Evolutionary conservation across 2,888 invertebrate species (phyloP).

Genomic region (Trichogramma dendrolimi): DNA sequence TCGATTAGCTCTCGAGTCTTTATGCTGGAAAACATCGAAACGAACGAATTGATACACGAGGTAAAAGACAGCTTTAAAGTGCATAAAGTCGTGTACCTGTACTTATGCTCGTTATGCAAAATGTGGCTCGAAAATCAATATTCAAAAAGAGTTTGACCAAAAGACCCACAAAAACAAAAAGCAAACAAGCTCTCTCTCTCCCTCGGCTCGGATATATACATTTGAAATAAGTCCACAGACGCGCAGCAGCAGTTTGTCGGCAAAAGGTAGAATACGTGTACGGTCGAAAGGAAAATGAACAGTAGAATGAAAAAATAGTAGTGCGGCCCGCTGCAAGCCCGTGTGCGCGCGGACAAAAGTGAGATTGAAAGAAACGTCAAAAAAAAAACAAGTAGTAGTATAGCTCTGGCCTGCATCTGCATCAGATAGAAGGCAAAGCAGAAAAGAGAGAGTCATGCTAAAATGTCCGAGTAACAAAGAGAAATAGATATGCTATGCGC

Average conservation of each 20-base stretch:
- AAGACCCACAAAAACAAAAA: too few relatives aligned
- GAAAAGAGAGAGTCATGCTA: slow-evolving; percentile 12
- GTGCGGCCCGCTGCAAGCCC: slow-evolving; percentile 16
- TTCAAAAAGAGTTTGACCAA: too few relatives aligned
- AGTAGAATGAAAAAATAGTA: slow-evolving; percentile 16
- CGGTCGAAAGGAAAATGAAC: slow-evolving; percentile 19
- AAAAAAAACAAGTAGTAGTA: neutral
- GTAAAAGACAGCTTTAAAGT: too few relatives aligned
- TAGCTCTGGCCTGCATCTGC: too few relatives aligned
- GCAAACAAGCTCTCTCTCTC: neutral
- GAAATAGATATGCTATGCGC: slow-evolving; percentile 16
- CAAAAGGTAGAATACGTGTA: neutral
- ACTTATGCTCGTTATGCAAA: too few relatives aligned
- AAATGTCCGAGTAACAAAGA: slow-evolving; percentile 24
- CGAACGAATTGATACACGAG: too few relatives aligned
- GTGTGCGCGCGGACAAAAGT: slow-evolving; percentile 12
- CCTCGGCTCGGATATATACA: slow-evolving; percentile 11
- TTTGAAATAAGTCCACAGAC: slow-evolving; percentile 15
- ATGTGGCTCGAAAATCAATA: too few relatives aligned
- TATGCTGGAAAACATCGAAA: too few relatives aligned
- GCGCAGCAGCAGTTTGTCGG: slow-evolving; percentile 5
- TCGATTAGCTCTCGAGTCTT: too few relatives aligned
- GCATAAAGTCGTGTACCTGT: too few relatives aligned
- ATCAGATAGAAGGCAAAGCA: neutral
- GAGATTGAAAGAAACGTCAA: slow-evolving; percentile 19